Evolutionary conservation across 2,113 vertebrate species (phyloP).

Genomic region (Hypomesus transpacificus): DNA sequence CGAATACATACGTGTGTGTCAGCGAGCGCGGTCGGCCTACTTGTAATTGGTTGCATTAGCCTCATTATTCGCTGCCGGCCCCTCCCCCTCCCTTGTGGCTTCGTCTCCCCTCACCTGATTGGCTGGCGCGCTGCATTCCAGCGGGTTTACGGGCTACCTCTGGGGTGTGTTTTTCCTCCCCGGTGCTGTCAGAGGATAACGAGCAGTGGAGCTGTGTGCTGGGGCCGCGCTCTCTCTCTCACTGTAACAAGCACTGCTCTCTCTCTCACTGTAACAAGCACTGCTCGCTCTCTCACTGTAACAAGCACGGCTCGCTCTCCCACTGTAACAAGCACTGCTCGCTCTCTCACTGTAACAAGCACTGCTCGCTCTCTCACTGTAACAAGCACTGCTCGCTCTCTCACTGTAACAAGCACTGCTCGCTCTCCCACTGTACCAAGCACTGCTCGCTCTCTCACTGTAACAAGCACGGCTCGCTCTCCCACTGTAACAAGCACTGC

Average conservation of each 20-base stretch:
- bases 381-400: constrained; percentile 8
- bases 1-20: constrained; percentile 16
- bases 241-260: too few species aligned
- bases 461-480: constrained; percentile 5
- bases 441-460: constrained; percentile 7
- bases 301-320: too few species aligned
- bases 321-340: constrained; percentile 7
- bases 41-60: constrained; percentile 66
- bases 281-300: too few species aligned
- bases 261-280: too few species aligned
- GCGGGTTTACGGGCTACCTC: constrained; percentile 52
- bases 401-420: constrained; percentile 6
- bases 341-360: too few species aligned
- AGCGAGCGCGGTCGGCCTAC: constrained; percentile 19
- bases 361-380: constrained; percentile 8
- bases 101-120: constrained; percentile 31
- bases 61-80: constrained; percentile 45
- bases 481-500: constrained; percentile 4
- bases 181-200: constrained; percentile 42
- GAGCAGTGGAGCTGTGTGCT: constrained; percentile 24
- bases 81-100: constrained; percentile 35
- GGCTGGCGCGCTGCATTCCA: constrained; percentile 54
- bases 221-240: too few species aligned
- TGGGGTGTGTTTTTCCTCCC: constrained; percentile 30
- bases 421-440: too few species aligned